Evolutionary conservation across 2,797 vertebrate species (phyloP).

Genomic region (Pseudochaenichthys georgianus): DNA sequence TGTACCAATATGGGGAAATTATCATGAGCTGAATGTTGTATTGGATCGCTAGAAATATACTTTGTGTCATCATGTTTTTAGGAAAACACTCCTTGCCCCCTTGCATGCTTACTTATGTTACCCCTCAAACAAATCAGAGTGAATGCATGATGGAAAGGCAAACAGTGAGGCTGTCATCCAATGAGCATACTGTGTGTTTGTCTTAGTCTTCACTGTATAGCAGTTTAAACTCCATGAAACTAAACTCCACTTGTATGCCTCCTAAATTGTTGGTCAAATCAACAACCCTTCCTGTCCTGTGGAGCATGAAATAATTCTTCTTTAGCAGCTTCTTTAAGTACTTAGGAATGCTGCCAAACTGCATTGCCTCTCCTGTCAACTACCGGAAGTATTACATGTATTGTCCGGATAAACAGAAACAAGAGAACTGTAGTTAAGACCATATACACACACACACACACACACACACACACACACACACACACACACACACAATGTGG

Average conservation of each 20-base stretch:
- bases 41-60: conserved; percentile 17
- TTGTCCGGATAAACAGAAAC: conserved; percentile 65
- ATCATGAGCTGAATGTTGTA: background rate
- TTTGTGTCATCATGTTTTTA: background rate
- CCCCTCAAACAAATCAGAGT: conserved; percentile 24
- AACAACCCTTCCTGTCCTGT: conserved; percentile 40
- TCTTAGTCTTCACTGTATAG: conserved; percentile 23
- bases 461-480: conserved; percentile 11
- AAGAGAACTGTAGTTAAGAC: conserved; percentile 37
- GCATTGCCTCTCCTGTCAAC: conserved; percentile 45
- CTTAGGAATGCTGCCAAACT: conserved; percentile 46
- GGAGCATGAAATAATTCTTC: conserved; percentile 51
- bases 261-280: conserved; percentile 36
- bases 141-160: conserved; percentile 28
- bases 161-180: conserved; percentile 32
- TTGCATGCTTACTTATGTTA: conserved; percentile 34
- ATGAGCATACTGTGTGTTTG: conserved; percentile 56
- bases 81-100: background rate
- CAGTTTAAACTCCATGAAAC: conserved; percentile 45
- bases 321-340: conserved; percentile 52
- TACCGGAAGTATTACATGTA: conserved; percentile 57
- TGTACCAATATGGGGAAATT: background rate
- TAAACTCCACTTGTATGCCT: conserved; percentile 31
- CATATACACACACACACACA: background rate
- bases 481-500: conserved; percentile 3